phyloP scores from a whole-genome alignment of 1,140 invertebrate genomes.

The Heliconius eleuchia region DNA sequence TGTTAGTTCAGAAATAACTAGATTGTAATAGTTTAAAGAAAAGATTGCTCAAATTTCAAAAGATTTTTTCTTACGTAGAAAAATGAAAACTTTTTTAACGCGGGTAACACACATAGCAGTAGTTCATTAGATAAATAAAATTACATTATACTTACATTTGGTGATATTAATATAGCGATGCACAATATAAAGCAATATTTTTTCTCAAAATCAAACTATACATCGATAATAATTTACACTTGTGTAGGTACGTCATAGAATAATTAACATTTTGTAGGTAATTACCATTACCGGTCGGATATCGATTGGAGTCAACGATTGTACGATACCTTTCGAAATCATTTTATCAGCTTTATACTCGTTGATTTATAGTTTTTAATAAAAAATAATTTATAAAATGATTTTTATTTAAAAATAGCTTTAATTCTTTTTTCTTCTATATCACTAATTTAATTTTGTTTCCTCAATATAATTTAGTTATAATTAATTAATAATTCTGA shows the following conservation, averaged over 20 bases:
- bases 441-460: no score
- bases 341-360: slow-evolving; percentile 64
- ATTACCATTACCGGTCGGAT: slow-evolving; percentile 19
- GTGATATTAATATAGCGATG: slow-evolving; percentile 30
- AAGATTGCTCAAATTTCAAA: slow-evolving; percentile 43
- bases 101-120: slow-evolving; percentile 6
- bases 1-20: slow-evolving; percentile 82
- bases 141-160: slow-evolving; percentile 23
- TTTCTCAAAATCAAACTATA: slow-evolving; percentile 27
- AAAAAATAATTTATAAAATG: slow-evolving; percentile 42
- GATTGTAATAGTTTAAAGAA: slow-evolving; percentile 68
- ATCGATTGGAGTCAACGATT: slow-evolving; percentile 29
- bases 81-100: neutral
- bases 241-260: slow-evolving; percentile 20
- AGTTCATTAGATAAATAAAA: slow-evolving; percentile 19
- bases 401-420: neutral
- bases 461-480: no score
- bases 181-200: slow-evolving; percentile 33
- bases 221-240: slow-evolving; percentile 28
- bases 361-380: slow-evolving; percentile 62
- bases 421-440: neutral
- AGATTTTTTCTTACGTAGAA: slow-evolving; percentile 9
- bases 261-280: slow-evolving; percentile 28
- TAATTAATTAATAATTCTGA: no score
- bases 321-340: slow-evolving; percentile 33